A percentile compares a stretch with the other conserved stretches of the same genome.
These are phyloP conservation scores for Cardiocondyla obscurior DNA, from an alignment of 1,140 invertebrate species.

Conservation along the genomic window DNA sequence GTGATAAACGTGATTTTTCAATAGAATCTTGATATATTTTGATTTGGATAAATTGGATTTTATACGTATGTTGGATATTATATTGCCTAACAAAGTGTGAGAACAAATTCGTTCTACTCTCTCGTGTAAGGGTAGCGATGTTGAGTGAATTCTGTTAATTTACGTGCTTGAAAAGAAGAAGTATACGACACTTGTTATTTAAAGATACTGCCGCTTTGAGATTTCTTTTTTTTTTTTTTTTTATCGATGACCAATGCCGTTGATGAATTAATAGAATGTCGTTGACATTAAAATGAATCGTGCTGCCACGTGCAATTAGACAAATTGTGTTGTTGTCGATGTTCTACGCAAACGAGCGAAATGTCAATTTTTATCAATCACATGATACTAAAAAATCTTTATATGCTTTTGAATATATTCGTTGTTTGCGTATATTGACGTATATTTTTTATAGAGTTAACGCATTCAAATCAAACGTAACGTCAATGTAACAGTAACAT, in stretches of 20 bases:
- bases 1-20: slow-evolving; percentile 56
- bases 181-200: slow-evolving; percentile 44
- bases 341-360: slow-evolving; percentile 15
- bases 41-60: slow-evolving; percentile 45
- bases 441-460: neutral
- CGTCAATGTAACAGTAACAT: slow-evolving; percentile 29
- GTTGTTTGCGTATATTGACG: neutral
- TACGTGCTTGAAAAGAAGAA: slow-evolving; percentile 25
- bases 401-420: neutral
- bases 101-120: slow-evolving; percentile 35
- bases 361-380: slow-evolving; percentile 11
- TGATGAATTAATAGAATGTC: slow-evolving; percentile 33
- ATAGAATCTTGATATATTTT: slow-evolving; percentile 50
- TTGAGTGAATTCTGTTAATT: slow-evolving; percentile 30
- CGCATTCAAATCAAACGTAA: neutral
- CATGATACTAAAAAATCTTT: neutral
- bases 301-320: slow-evolving; percentile 23
- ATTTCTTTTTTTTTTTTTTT: too few relatives aligned
- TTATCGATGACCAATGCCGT: slow-evolving; percentile 44
- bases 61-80: slow-evolving; percentile 34
- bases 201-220: slow-evolving; percentile 58
- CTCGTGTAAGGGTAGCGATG: neutral
- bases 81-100: slow-evolving; percentile 39
- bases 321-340: slow-evolving; percentile 46
- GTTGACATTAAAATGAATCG: slow-evolving; percentile 48